Percentiles rank a stretch among this genome's conserved stretches.
Conservation (phyloP, 2,888 invertebrate species). For the Hirtodrosophila confusa region DNA sequence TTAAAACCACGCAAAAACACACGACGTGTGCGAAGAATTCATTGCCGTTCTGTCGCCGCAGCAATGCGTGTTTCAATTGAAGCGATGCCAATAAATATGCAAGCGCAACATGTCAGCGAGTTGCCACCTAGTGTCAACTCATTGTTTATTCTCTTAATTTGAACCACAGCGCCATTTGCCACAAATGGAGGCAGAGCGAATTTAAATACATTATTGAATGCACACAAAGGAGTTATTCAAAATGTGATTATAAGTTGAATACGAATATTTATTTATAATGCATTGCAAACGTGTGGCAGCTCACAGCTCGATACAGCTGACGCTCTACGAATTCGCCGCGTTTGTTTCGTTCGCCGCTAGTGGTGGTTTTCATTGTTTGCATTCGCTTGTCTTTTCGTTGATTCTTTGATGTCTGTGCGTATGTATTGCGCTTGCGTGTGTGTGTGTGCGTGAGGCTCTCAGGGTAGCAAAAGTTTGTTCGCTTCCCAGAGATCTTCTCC, state of each 20-base stretch:
- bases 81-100: neutral
- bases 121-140: conserved; percentile 32
- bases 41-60: neutral
- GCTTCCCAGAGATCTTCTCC: conserved; percentile 24
- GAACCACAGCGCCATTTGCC: neutral
- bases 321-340: no score
- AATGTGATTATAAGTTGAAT: no score
- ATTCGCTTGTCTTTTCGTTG: neutral
- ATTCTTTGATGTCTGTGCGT: neutral
- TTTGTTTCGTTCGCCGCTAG: no score
- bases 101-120: neutral
- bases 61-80: conserved; percentile 8
- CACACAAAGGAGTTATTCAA: neutral
- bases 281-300: no score
- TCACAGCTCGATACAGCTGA: conserved; percentile 10
- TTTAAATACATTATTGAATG: neutral
- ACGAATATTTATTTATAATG: no score
- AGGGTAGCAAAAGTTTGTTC: conserved; percentile 17
- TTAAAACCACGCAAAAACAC: neutral
- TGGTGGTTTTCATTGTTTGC: neutral
- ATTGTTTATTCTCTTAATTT: neutral
- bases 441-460: conserved; percentile 22
- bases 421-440: conserved; percentile 29
- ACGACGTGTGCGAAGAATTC: neutral
- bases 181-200: no score